Conservation (phyloP, 2,113 vertebrate genomes). For the Grammomys dolichurus region DNA sequence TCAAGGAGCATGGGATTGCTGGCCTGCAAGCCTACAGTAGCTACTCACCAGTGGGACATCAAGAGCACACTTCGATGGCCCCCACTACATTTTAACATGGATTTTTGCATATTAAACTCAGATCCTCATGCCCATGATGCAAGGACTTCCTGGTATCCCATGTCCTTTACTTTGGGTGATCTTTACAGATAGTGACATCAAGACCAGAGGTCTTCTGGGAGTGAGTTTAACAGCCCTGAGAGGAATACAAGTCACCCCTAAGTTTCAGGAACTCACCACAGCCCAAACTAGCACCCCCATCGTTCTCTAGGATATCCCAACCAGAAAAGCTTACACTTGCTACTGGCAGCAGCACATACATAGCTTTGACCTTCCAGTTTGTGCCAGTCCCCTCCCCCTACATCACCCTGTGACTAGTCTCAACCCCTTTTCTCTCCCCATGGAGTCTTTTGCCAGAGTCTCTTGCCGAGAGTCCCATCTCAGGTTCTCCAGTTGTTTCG, state of each 20-base stretch:
- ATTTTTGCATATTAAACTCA: not conserved
- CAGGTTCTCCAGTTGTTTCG: not conserved
- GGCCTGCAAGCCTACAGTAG: not conserved
- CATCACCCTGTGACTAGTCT: not conserved
- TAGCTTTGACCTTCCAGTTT: not conserved
- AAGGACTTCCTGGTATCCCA: not conserved
- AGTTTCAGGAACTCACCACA: not conserved
- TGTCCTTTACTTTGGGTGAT: not conserved
- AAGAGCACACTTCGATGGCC: too few species aligned
- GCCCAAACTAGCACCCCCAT: accelerated
- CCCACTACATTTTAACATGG: not conserved
- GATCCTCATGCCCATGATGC: too few species aligned
- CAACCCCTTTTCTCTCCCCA: too few species aligned
- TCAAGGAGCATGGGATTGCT: too few species aligned
- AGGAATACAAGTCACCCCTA: not conserved
- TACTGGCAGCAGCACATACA: not conserved
- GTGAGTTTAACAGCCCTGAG: not conserved
- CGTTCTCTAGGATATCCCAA: not conserved
- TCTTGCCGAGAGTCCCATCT: too few species aligned
- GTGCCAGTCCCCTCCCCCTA: accelerated
- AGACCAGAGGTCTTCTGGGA: not conserved
- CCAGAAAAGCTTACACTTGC: not conserved
- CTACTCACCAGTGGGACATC: too few species aligned
- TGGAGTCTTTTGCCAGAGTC: not conserved
- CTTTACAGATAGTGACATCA: not conserved